Base-by-base conservation (phyloP, 1,140 invertebrate genomes). In the Habropoda laboriosa region DNA sequence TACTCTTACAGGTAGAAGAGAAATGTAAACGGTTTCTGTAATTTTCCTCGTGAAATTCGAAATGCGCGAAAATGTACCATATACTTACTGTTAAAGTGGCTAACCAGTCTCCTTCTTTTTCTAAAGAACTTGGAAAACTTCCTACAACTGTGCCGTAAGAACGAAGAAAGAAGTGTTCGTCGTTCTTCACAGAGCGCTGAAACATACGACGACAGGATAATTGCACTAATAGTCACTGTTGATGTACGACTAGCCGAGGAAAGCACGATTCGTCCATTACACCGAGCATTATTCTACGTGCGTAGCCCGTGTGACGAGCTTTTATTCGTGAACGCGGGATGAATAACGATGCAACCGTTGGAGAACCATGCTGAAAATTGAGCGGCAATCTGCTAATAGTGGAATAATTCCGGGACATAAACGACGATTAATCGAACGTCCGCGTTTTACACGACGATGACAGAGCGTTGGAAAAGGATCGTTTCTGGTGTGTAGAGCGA, bases 251-350 rank as follows among this genome's bases (percentile, higher is more conserved):
- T 30, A 32, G 60, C 42, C 64, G 30, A 49, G 18, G 21, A 38
- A 47, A 51, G 42, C 63, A 60, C 24, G 10, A 49, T 55, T n/a
- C 61, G 49, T 42, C 63, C 67, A 72, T 80, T 66, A 80, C 38
- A 24, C 66, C 24, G 24, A n/a, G 38, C 57, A 18, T n/a, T 35
- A 24, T 60, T 61, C 42, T 55, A n/a, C 32, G 30, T 21, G 18
- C 30, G 27, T 10, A 7, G 13, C 3, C 18, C 32, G 27, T 30
- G 42, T n/a, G 60, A 73, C 42, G 51, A 72, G 35, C 32, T 74
- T 76, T 81, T 49, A 63, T 81, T 64, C 67, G 27, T 18, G 27
- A n/a, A 38, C 38, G 35, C 32, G 40, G 47, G 38, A 68, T 27
- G 63, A 30, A 70, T 63, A 60, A 63, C 53, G 13, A 61, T n/a